Evolutionary conservation across 1,140 invertebrate genomes (phyloP), one percentile per base, ranked within the genome.

Genomic region (Ceratosolen solmsi): DNA sequence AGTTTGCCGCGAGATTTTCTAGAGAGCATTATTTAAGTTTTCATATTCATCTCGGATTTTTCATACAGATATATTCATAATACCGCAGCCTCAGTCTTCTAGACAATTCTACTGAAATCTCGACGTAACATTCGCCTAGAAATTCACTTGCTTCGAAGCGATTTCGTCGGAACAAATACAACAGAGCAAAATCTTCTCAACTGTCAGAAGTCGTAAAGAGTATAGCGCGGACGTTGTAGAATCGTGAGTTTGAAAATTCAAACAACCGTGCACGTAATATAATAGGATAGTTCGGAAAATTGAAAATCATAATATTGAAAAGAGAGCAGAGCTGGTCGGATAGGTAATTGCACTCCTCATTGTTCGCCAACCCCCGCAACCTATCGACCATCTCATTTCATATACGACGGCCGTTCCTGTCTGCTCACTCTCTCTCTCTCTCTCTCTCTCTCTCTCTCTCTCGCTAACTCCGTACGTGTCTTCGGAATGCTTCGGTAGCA

Each of bases 401-500:
- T 46, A 74, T 80, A 80, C 71, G 49, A 58, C 54, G 41, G 36
- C 65, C 73, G 36, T 49, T 1, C 46, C 20, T 49, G 25, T n/a
- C 2, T 25, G 38, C 49, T 38, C 5, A n/a, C 51, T 65, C 30
- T 65, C 30, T 65, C 30, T 41, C 20, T 63, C 58, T 30, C 58
- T 63, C 49, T 38, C 5, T 38, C 30, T 36, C 30, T 20, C 30
- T 65, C 30, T n/a, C 3, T 15, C 13, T 25, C 5, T 38, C 33
- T 36, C 17, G 33, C 15, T 65, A 1, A 4, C 20, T 70, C 1
- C 33, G 36, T 41, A 7, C 22, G 17, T 15, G 58, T 27, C 79
- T 41, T 0, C 4, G 58, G 84, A 85, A 86, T 82, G 84, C 74
- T n/a, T n/a, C n/a, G 27, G 11, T 38, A 13, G 30, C 86, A 87